These are phyloP conservation scores for Eupithecia vulgata DNA, from an alignment of 2,888 invertebrate species.

Conservation along the genomic window DNA sequence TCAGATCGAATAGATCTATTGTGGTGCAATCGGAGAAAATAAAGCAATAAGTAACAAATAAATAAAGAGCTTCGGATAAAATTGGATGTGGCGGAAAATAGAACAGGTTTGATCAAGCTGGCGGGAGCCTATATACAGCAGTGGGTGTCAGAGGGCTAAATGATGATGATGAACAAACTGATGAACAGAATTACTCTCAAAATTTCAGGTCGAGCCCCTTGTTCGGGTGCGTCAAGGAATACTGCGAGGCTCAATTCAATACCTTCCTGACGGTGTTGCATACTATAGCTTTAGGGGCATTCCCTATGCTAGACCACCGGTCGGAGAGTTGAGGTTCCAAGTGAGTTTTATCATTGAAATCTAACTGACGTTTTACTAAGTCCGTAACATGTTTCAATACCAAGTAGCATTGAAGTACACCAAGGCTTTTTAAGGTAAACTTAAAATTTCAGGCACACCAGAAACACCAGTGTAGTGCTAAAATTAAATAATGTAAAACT, in stretches of 20 bases:
- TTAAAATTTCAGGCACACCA: background rate
- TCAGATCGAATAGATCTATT: too few relatives aligned
- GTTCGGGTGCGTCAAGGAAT: constrained; percentile 61
- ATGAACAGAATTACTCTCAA: background rate
- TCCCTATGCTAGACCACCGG: constrained; percentile 73
- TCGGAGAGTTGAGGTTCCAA: constrained; percentile 71
- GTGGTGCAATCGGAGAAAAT: too few relatives aligned
- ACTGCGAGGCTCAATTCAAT: constrained; percentile 56
- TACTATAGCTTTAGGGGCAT: constrained; percentile 62
- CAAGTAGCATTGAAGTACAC: background rate
- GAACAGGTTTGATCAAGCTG: background rate
- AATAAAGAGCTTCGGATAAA: background rate
- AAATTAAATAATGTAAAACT: background rate
- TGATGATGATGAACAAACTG: background rate
- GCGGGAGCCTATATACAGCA: background rate
- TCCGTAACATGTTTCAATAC: background rate
- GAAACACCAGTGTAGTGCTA: background rate
- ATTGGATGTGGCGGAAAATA: background rate
- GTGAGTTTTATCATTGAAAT: constrained; percentile 39
- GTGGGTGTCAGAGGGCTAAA: background rate
- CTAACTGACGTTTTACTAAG: background rate
- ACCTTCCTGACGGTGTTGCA: constrained; percentile 53
- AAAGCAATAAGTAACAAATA: background rate
- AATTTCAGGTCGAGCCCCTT: constrained; percentile 51
- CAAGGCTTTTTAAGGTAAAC: background rate